These are phyloP conservation scores for Gastracanthus pulcherrimus DNA, from an alignment of 2,888 invertebrate genomes.

Conservation along the genomic window DNA sequence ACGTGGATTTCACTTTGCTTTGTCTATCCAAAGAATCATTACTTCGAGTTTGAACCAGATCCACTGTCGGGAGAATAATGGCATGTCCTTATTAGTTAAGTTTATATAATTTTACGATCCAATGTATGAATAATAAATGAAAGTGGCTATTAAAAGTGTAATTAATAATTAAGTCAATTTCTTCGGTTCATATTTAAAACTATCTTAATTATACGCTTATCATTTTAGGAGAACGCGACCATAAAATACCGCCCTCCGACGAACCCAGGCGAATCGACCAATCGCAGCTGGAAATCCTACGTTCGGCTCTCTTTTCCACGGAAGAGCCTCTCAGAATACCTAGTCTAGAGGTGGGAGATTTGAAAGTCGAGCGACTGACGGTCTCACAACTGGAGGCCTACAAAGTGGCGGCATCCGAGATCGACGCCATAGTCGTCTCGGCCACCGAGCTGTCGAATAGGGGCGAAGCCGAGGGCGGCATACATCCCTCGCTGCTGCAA, in stretches of 20 bases:
- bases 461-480: constrained; percentile 84
- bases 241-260: constrained; percentile 33
- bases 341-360: constrained; percentile 85
- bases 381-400: constrained; percentile 89
- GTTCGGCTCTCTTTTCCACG: constrained; percentile 63
- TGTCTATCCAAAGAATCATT: too few relatives aligned
- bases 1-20: too few relatives aligned
- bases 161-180: not conserved
- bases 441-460: constrained; percentile 86
- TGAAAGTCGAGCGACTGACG: constrained; percentile 88
- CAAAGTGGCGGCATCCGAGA: constrained; percentile 89
- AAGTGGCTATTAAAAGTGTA: too few relatives aligned
- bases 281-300: constrained; percentile 54
- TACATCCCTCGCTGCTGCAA: constrained; percentile 74
- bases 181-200: not conserved
- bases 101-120: too few relatives aligned
- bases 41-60: too few relatives aligned
- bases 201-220: not conserved
- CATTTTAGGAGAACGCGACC: constrained; percentile 50
- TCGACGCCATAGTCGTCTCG: constrained; percentile 86
- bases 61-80: too few relatives aligned
- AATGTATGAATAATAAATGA: too few relatives aligned
- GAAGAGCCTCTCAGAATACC: constrained; percentile 79
- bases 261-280: constrained; percentile 36
- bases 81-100: too few relatives aligned